Base-by-base conservation (phyloP, 1,140 invertebrate species). In the Conus betulinus region DNA sequence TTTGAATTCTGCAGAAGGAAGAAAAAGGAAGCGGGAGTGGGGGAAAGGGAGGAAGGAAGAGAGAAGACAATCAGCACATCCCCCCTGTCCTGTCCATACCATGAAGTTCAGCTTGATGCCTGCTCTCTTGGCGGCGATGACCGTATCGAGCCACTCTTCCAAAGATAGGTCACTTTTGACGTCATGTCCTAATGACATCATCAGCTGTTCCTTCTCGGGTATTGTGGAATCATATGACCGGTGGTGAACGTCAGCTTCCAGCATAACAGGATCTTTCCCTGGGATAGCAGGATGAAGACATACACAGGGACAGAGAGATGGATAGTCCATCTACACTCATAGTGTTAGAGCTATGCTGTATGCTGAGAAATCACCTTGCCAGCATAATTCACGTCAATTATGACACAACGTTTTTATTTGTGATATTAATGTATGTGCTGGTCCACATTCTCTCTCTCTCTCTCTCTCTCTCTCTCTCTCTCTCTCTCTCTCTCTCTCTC, bases 71-170 rank as follows among this genome's bases (percentile, higher is more conserved):
- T 76, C 27, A 60, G 74, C 74, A 27, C 3, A 8, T 76, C 74
- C 11, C 74, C 11, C 7, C 27, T 11, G 23, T 76, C 27, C 23
- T 17, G 7, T 79, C 27, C 25, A 39, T 39, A 87, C 85, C 71
- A 74, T 87, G 85, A 87, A 87, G 25, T 87, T 87, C 15, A 87
- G 85, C 25, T 87, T 87, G 85, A 87, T 87, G 85, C 85, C 85
- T 15, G 39, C 74, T 84, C n/a, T 84, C 20, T 74, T 52, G 51
- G 74, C 23, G 27, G 85, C 67, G 25, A 78, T 57, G 51, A 78
- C 71, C 23, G 52, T 17, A 25, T 87, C 85, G 3, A 87, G 71
- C 85, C 85, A 87, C 5, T 87, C 71, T 53, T 78, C 85, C 71
- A 87, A 74, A 3, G n/a, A 17, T 4, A 78, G 15, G 71, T 78